Evolutionary conservation across 2,113 vertebrate genomes (phyloP), one percentile per base, ranked within the genome.

Genomic region (Elanus axillaris): DNA sequence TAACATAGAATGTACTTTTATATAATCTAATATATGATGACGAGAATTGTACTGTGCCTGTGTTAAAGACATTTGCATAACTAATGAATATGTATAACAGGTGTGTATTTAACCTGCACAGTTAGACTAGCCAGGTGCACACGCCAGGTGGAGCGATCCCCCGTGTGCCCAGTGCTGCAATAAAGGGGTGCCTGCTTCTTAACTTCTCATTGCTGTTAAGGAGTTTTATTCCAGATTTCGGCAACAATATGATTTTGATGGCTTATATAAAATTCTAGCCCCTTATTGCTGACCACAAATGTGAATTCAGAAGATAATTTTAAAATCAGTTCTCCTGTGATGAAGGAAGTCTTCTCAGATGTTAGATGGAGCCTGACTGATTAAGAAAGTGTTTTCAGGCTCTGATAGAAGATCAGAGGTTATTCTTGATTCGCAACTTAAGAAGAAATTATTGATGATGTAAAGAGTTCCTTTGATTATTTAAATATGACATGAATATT

Each of bases 391-490:
- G 48, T 56, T 91, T 91, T 96, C 52, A 64, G 62, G 40, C 56
- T 89, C 60, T 87, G 13, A 43, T 69, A 62, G 82, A 74, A 86
- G 60, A 93, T 96, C 68, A 82, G 69, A 91, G 31, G 64, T 81
- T 52, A 52, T 75, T 93, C 27, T 89, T 91, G 71, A 81, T 93
- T 93, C 95, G 29, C 69, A 93, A 89, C 80, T 91, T 96, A 89
- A 91, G 93, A 88, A 86, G 83, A 92, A 92, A 75, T 78, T 45
- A 52, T 88, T 92, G 64, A 25, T 10, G 9, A n/a, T 2, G 1
- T 75, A 92, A 93, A 62, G 53, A 81, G 34, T 92, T 87, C 26
- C 52, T 93, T 85, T 89, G 76, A 56, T 91, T 93, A 71, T 94
- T 93, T 75, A 89, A 91, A 82, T 72, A 60, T 6, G 17, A 64